A percentile compares a stretch with the other conserved stretches of the same genome.
phyloP scores from a whole-genome alignment of 2,888 invertebrate species.

The Dolichopus griseipennis region DNA sequence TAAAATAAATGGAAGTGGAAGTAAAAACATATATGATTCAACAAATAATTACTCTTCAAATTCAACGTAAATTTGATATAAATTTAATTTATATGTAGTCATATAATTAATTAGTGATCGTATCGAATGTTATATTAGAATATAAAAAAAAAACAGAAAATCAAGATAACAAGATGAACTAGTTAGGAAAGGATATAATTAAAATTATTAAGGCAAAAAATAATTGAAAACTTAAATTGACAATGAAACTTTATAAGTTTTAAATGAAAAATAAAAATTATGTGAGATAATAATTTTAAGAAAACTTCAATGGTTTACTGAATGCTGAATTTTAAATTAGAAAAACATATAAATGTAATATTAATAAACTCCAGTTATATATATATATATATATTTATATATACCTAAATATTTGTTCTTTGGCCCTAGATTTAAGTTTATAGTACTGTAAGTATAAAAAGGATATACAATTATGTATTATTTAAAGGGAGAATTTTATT shows the following conservation, averaged over 20 bases:
- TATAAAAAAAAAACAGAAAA: not conserved
- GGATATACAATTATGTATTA: not conserved
- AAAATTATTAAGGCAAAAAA: too few species aligned
- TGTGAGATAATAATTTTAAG: not conserved
- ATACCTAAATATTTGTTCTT: not conserved
- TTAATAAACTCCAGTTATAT: not conserved
- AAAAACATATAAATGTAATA: not conserved
- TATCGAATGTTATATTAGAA: conserved; percentile 1
- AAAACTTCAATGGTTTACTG: not conserved
- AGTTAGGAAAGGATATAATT: not conserved
- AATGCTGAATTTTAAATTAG: conserved; percentile 6
- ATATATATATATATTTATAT: not conserved
- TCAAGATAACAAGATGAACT: not conserved
- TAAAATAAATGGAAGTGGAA: conserved; percentile 15
- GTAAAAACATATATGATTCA: conserved; percentile 12
- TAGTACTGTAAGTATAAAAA: not conserved
- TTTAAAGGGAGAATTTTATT: not conserved
- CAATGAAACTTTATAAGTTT: conserved; percentile 1
- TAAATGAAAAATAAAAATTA: too few species aligned
- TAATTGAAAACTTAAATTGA: not conserved
- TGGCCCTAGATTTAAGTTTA: not conserved
- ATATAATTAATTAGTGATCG: not conserved
- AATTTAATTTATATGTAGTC: conserved; percentile 5
- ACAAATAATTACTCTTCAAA: conserved; percentile 4
- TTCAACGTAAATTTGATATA: not conserved